Conservation (phyloP, 2,797 vertebrate species). For the Malurus splendens region DNA sequence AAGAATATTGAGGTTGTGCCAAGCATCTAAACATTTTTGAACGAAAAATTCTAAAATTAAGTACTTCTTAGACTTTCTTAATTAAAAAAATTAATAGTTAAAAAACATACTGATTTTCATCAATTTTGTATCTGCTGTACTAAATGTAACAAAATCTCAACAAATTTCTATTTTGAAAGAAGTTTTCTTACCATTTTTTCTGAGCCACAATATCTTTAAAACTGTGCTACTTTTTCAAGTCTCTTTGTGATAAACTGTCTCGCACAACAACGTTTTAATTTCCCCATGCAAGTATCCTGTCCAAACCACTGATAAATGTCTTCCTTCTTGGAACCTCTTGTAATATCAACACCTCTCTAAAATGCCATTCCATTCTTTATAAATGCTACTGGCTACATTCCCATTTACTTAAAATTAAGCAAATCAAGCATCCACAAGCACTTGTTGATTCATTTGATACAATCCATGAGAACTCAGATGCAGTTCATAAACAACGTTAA, state of each 20-base stretch:
- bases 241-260: not conserved
- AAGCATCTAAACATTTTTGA: not conserved
- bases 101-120: not conserved
- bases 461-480: not conserved
- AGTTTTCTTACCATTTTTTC: not conserved
- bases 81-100: not conserved
- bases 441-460: not conserved
- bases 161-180: not conserved
- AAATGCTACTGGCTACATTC: not conserved
- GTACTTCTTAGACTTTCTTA: not conserved
- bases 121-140: not conserved
- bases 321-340: not conserved
- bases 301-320: not conserved
- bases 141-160: not conserved
- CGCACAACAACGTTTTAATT: not conserved
- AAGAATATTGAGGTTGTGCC: not conserved
- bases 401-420: not conserved
- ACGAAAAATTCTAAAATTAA: not conserved
- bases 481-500: not conserved
- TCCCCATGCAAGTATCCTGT: not conserved
- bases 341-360: not conserved
- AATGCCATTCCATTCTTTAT: rapidly evolving
- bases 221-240: not conserved
- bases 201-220: not conserved
- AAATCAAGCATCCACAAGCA: not conserved